These are phyloP conservation scores for Epistrophe grossulariae DNA, from an alignment of 2,888 invertebrate species.

Conservation along the genomic window DNA sequence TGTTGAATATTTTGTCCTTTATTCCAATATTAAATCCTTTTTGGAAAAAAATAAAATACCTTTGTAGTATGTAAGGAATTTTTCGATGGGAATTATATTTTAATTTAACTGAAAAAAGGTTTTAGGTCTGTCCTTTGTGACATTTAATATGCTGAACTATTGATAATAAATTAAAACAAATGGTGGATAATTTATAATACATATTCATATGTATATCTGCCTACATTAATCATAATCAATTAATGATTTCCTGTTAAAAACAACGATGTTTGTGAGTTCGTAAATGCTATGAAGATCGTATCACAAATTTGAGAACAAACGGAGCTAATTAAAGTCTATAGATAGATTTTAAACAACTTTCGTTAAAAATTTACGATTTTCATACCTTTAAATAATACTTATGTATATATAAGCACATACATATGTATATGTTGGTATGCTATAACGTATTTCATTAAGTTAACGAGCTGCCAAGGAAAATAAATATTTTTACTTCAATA, in stretches of 20 bases:
- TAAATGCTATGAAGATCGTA: slow-evolving; percentile 23
- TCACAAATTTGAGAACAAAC: slow-evolving; percentile 50
- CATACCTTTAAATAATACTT: background rate
- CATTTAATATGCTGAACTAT: background rate
- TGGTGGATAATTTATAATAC: background rate
- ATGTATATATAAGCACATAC: background rate
- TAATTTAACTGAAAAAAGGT: background rate
- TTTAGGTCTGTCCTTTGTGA: background rate
- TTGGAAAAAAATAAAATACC: background rate
- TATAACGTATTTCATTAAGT: slow-evolving; percentile 9
- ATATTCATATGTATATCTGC: background rate
- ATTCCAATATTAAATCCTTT: background rate
- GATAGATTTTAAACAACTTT: background rate
- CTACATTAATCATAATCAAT: slow-evolving; percentile 1
- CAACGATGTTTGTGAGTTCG: background rate
- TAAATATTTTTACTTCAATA: background rate
- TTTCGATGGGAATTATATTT: background rate
- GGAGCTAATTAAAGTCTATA: slow-evolving; percentile 36
- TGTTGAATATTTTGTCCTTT: background rate
- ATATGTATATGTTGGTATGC: background rate
- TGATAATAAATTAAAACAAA: background rate
- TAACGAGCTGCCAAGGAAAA: slow-evolving; percentile 25
- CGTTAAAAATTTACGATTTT: slow-evolving; percentile 33
- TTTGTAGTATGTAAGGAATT: background rate
- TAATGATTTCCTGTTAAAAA: background rate